phyloP scores from a whole-genome alignment of 1,140 invertebrate genomes.

The Bombus waltoni region DNA sequence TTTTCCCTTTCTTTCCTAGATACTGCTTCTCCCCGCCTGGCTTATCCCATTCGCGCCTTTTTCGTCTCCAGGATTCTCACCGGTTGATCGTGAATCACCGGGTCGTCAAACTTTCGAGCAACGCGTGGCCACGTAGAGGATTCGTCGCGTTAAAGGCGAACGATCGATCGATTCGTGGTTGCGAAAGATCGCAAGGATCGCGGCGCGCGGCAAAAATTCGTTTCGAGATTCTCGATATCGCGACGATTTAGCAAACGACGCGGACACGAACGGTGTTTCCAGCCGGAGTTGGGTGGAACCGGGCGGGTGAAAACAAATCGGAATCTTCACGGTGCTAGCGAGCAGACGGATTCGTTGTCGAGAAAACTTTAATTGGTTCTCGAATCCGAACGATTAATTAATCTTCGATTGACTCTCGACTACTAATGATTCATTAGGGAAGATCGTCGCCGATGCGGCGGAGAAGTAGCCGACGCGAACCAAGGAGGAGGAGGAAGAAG shows the following conservation, averaged over 20 bases:
- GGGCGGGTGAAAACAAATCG: conserved; percentile 52
- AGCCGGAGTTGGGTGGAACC: conserved; percentile 26
- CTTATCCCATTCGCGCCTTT: background rate
- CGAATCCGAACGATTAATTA: conserved; percentile 71
- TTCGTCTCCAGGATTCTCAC: background rate
- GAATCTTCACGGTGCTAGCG: conserved; percentile 58
- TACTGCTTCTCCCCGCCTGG: background rate
- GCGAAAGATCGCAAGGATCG: background rate
- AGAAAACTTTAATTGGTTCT: conserved; percentile 71
- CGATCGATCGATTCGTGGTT: background rate
- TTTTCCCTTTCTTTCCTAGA: background rate
- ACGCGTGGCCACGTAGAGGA: background rate
- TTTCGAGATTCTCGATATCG: background rate
- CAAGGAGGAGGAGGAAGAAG: background rate
- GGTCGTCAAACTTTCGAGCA: conserved; percentile 7
- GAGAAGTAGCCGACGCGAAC: conserved; percentile 46
- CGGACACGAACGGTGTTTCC: conserved; percentile 15
- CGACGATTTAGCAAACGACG: conserved; percentile 17
- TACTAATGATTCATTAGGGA: conserved; percentile 69
- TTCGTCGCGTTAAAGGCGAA: conserved; percentile 11
- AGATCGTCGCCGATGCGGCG: conserved; percentile 55
- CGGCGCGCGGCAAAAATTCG: background rate
- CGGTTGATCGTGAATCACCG: conserved; percentile 6
- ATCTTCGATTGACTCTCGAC: conserved; percentile 70
- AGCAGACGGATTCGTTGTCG: conserved; percentile 60